These are phyloP conservation scores for Odontamblyopus rebecca DNA, from an alignment of 2,797 vertebrate species.

Conservation along the genomic window DNA sequence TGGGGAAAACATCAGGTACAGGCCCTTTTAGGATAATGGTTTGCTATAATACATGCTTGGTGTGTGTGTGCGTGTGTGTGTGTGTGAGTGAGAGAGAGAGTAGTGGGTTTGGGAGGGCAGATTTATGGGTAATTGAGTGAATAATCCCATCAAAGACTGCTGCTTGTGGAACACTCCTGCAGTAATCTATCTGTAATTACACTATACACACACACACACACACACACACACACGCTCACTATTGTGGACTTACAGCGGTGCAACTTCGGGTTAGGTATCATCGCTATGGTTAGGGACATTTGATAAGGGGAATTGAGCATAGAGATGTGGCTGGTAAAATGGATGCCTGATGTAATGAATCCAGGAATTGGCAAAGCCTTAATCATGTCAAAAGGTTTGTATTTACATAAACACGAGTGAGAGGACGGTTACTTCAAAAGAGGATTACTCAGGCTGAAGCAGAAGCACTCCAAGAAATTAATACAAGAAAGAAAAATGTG, in stretches of 20 bases:
- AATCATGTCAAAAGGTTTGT: no score
- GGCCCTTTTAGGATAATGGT: no score
- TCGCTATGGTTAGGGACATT: slow-evolving; percentile 6
- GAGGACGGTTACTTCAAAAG: no score
- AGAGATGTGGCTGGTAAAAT: background rate
- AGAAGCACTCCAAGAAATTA: no score
- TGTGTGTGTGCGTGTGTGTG: background rate
- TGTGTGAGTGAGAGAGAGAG: slow-evolving; percentile 23
- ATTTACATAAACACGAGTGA: no score
- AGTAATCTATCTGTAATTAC: slow-evolving; percentile 78
- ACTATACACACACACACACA: slow-evolving; percentile 24
- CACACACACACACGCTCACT: no score
- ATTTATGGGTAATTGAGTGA: slow-evolving; percentile 76
- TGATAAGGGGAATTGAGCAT: background rate
- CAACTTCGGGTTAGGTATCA: slow-evolving; percentile 24
- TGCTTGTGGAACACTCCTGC: slow-evolving; percentile 61
- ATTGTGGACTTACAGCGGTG: slow-evolving; percentile 19
- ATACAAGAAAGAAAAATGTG: no score
- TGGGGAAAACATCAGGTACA: no score
- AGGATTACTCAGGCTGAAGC: no score
- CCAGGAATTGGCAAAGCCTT: background rate
- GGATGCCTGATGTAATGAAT: background rate
- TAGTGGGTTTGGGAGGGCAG: slow-evolving; percentile 39
- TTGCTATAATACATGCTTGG: no score
- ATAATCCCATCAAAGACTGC: slow-evolving; percentile 80